Percentiles rank a stretch among this genome's conserved stretches.
These are phyloP conservation scores for Siniperca undulata DNA, from an alignment of 2,797 vertebrate species.

Conservation along the genomic window DNA sequence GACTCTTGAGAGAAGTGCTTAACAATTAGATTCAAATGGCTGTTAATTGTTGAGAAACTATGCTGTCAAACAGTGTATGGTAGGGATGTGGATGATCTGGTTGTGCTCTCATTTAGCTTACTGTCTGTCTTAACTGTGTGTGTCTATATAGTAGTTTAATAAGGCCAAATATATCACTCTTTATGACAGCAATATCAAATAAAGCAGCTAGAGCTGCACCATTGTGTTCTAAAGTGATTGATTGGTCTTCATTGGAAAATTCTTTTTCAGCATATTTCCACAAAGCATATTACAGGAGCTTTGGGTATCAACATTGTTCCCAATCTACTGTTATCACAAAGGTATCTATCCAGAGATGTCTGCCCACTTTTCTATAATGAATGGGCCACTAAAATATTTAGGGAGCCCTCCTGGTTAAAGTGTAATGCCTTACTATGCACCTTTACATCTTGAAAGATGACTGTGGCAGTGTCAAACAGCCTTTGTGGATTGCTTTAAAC, in stretches of 20 bases:
- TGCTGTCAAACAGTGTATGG: conserved; percentile 34
- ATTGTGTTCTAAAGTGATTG: conserved; percentile 38
- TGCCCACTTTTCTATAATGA: conserved; percentile 69
- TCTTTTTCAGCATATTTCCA: conserved; percentile 35
- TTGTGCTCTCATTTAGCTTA: conserved; percentile 29
- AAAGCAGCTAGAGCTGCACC: conserved; percentile 20
- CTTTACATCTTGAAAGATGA: conserved; percentile 50
- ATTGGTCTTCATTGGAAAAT: conserved; percentile 30
- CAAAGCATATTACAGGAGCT: conserved; percentile 2
- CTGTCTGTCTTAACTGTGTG: conserved; percentile 24
- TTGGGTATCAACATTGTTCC: conserved; percentile 24
- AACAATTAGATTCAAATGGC: conserved; percentile 44
- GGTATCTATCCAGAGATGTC: conserved; percentile 48
- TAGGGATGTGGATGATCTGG: conserved; percentile 26
- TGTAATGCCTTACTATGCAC: conserved; percentile 63
- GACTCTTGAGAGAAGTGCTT: conserved; percentile 33
- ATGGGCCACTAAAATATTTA: conserved; percentile 76
- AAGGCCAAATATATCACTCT: conserved; percentile 39
- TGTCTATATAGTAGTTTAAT: conserved; percentile 25
- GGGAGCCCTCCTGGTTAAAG: conserved; percentile 62
- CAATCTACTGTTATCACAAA: conserved; percentile 47
- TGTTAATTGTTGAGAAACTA: conserved; percentile 54
- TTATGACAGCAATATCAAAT: conserved; percentile 45
- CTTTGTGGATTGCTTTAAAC: conserved; percentile 32
- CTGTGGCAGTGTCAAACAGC: conserved; percentile 25